These are phyloP conservation scores for Heliconius eleuchia DNA, from an alignment of 1,140 invertebrate species.

Conservation along the genomic window DNA sequence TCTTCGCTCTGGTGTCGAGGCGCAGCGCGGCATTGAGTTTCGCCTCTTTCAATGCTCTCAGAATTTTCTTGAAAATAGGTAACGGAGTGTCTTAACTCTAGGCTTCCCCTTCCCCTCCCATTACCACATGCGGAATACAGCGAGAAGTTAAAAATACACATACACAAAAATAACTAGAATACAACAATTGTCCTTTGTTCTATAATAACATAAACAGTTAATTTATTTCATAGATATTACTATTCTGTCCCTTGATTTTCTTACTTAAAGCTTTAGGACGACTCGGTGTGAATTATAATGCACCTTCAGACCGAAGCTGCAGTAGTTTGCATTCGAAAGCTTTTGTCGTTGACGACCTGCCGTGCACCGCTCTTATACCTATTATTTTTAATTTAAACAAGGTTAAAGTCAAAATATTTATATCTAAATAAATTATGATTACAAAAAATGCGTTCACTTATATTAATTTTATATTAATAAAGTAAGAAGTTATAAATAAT, in stretches of 20 bases:
- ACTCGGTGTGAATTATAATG: conserved; percentile 35
- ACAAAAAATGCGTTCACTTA: too few species aligned
- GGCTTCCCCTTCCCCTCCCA: too few species aligned
- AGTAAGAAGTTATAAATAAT: too few species aligned
- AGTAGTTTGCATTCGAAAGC: conserved; percentile 34
- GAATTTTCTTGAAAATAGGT: too few species aligned
- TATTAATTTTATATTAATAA: too few species aligned
- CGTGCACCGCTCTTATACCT: conserved; percentile 14
- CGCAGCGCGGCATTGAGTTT: rapidly evolving
- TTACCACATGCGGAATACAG: too few species aligned
- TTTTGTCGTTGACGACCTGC: conserved; percentile 22
- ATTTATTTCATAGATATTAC: not conserved
- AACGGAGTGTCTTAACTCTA: too few species aligned
- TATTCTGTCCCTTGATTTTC: not conserved
- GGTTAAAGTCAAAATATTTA: not conserved
- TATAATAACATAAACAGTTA: not conserved
- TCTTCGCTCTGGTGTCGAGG: too few species aligned
- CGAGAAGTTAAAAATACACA: too few species aligned
- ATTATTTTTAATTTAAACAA: conserved; percentile 25
- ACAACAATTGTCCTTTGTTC: not conserved
- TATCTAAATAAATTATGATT: not conserved
- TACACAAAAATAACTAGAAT: not conserved
- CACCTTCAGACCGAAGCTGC: conserved; percentile 27
- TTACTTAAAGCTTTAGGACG: conserved; percentile 12
- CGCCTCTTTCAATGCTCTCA: too few species aligned